Evolutionary conservation across 2,113 vertebrate species (phyloP).

Genomic region (Marcusenius ussheri): DNA sequence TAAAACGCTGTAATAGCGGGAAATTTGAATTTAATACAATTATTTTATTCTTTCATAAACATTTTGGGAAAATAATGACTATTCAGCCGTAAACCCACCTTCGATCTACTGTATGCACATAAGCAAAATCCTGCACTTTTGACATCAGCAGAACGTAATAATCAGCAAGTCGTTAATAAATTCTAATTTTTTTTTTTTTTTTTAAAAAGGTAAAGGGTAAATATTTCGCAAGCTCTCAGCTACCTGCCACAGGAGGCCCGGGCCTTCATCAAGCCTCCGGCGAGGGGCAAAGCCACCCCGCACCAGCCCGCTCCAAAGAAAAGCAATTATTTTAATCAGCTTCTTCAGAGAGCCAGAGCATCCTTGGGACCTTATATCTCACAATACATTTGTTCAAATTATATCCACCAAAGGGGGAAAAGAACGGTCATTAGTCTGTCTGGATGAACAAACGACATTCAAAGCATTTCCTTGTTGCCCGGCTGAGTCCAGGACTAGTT

Average conservation of each 20-base stretch:
- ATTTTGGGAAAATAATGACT: not conserved
- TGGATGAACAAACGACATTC: constrained; percentile 57
- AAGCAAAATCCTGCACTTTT: not conserved
- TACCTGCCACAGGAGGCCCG: not conserved
- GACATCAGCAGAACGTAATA: not conserved
- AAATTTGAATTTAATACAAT: not conserved
- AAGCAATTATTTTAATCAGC: constrained; percentile 19
- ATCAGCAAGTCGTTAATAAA: not conserved
- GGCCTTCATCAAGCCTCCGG: not conserved
- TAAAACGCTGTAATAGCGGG: not conserved
- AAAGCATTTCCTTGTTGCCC: constrained; percentile 64
- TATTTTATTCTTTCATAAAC: not conserved
- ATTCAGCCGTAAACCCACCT: not conserved
- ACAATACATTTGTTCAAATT: constrained; percentile 59
- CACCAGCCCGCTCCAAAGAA: not conserved
- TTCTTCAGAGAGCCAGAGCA: constrained; percentile 9
- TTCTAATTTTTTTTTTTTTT: too few species aligned
- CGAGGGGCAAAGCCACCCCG: not conserved
- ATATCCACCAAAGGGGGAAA: constrained; percentile 44
- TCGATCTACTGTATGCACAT: not conserved
- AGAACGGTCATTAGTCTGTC: constrained; percentile 52
- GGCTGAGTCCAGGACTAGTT: constrained; percentile 53
- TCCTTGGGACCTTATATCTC: constrained; percentile 46
- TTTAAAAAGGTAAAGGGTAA: not conserved
- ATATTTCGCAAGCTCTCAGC: not conserved